Percentiles rank a stretch among this genome's conserved stretches.
Conservation (phyloP, 2,113 vertebrate species). For the Brachionichthys hirsutus region DNA sequence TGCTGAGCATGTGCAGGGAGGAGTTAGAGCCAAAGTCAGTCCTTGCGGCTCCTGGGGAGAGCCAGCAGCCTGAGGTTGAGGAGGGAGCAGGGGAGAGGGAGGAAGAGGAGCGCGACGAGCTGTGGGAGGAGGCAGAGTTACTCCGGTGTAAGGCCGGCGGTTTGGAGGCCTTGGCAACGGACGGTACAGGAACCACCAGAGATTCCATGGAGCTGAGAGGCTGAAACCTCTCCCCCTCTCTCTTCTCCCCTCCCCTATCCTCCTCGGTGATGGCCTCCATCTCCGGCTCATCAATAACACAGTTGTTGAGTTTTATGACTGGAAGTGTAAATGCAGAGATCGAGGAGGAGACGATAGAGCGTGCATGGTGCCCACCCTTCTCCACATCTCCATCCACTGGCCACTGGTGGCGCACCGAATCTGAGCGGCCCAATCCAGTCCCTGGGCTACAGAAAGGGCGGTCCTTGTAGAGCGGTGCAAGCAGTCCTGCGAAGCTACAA, state of each 20-base stretch:
- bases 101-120: conserved; percentile 78
- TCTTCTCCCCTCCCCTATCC: conserved; percentile 67
- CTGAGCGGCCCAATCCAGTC: conserved; percentile 27
- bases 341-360: conserved; percentile 95
- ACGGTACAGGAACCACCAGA: conserved; percentile 81
- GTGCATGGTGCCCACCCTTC: conserved; percentile 84
- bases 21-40: conserved; percentile 94
- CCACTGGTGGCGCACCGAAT: conserved; percentile 66
- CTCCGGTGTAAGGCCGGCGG: conserved; percentile 76
- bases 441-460: conserved; percentile 72
- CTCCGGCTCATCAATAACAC: conserved; percentile 95
- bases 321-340: conserved; percentile 95
- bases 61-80: conserved; percentile 84
- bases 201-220: conserved; percentile 86
- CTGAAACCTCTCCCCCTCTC: conserved; percentile 75
- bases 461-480: conserved; percentile 85
- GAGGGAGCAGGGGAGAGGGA: conserved; percentile 78
- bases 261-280: conserved; percentile 94
- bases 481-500: conserved; percentile 69
- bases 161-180: conserved; percentile 82
- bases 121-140: conserved; percentile 78
- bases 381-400: conserved; percentile 73
- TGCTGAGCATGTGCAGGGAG: conserved; percentile 89
- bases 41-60: conserved; percentile 88
- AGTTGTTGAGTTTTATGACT: conserved; percentile 99